phyloP scores from a whole-genome alignment of 2,113 vertebrate species.

The Xyrauchen texanus region DNA sequence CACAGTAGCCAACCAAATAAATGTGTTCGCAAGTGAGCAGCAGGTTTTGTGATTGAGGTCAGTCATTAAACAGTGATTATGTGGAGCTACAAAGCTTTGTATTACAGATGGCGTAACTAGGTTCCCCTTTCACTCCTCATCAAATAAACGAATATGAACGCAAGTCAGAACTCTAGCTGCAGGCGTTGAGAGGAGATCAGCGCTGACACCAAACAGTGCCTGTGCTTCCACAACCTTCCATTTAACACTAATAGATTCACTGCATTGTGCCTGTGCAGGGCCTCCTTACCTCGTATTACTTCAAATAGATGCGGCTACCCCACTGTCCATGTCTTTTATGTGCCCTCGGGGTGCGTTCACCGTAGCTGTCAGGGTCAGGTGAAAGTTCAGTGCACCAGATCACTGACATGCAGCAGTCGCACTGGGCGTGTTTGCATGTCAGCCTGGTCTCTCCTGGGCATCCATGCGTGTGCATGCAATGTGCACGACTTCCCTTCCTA shows the following conservation, averaged over 20 bases:
- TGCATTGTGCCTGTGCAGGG: constrained; percentile 5
- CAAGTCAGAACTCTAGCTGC: constrained; percentile 35
- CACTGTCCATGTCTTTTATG: constrained; percentile 22
- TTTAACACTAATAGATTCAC: constrained; percentile 35
- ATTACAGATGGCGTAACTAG: constrained; percentile 56
- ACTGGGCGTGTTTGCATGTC: constrained; percentile 16
- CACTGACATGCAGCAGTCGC: constrained; percentile 3
- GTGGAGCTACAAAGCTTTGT: constrained; percentile 24
- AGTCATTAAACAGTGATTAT: constrained; percentile 47
- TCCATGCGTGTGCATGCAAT: constrained; percentile 50
- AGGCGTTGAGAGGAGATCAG: constrained; percentile 43
- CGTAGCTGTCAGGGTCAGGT: constrained; percentile 39
- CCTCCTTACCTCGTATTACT: constrained; percentile 22
- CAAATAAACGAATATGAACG: constrained; percentile 54
- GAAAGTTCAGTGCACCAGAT: constrained; percentile 47
- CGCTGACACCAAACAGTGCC: constrained; percentile 40
- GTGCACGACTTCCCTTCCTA: constrained; percentile 49
- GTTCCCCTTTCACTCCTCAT: constrained; percentile 56
- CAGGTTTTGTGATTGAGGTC: constrained; percentile 45
- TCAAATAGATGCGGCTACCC: background rate
- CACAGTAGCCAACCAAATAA: background rate
- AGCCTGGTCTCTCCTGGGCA: constrained; percentile 43
- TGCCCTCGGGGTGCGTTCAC: background rate
- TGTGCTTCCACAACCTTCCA: constrained; percentile 43
- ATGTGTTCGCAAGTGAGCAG: constrained; percentile 4